Conservation (phyloP, 2,797 vertebrate genomes). For the Tenualosa ilisha region DNA sequence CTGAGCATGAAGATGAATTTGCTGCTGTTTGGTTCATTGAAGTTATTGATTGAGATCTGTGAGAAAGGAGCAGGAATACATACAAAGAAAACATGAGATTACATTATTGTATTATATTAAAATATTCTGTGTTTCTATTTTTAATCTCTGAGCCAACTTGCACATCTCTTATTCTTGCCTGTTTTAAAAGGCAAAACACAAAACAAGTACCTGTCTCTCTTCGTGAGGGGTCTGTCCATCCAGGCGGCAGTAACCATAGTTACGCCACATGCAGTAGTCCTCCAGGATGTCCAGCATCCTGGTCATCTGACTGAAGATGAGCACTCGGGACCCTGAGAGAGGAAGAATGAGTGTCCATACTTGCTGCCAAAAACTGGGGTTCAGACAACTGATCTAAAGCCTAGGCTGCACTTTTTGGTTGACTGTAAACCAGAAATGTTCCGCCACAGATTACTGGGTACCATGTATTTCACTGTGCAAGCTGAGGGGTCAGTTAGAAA, state of each 20-base stretch:
- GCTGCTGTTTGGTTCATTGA: constrained; percentile 89
- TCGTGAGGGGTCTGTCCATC: constrained; percentile 98
- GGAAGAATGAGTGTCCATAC: not conserved
- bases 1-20: constrained; percentile 99
- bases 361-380: too few species aligned
- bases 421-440: too few species aligned
- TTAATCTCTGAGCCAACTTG: not conserved
- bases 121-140: too few species aligned
- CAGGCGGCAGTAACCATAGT: constrained; percentile 92
- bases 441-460: too few species aligned
- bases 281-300: constrained; percentile 97
- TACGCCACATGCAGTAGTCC: constrained; percentile 99
- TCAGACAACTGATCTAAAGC: not conserved
- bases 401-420: not conserved
- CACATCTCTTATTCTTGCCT: not conserved
- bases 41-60: constrained; percentile 93
- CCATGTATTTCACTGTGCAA: too few species aligned
- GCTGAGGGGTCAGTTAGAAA: too few species aligned
- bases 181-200: not conserved
- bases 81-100: not conserved
- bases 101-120: too few species aligned
- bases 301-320: constrained; percentile 99
- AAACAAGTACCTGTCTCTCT: constrained; percentile 86
- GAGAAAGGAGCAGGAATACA: not conserved
- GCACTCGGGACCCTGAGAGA: constrained; percentile 85